Evolutionary conservation across 2,113 vertebrate species (phyloP), one percentile per base, ranked within the genome.

Genomic region (Campylomormyrus tamandua): DNA sequence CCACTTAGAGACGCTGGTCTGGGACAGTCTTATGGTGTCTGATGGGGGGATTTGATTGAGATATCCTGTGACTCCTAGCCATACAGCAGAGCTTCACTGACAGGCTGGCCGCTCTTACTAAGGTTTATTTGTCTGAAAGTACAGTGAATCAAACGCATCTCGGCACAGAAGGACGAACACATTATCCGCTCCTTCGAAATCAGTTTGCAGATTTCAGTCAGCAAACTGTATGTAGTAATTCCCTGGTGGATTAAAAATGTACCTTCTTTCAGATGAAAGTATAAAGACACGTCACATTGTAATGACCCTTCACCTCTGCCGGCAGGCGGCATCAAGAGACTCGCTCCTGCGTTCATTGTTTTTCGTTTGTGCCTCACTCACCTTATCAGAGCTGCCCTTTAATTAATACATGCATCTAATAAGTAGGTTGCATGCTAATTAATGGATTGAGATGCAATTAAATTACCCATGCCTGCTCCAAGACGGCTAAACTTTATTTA

Each of bases 351-450:
- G 58, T 53, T 66, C 31, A 66, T 88, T 88, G 56, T 88, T 58
- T 52, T 88, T 88, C 56, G 24, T 88, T 66, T 27, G 58, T 45
- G 42, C 66, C 56, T 45, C 4, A 19, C n/a, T 52, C 50, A 42
- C 77, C 42, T 90, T 85, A 90, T 88, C 87, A 24, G 87, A 66
- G 58, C 39, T 88, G 52, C 53, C 56, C 56, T 88, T 88, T 88
- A 62, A 66, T 88, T 88, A 88, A 66, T 88, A 62, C 35, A 88
- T 88, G 53, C 87, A 88, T 88, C 53, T 58, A 45, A 56, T 88
- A 88, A 88, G 87, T 42, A 88, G 87, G 87, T 88, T 88, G 52
- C 56, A 66, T 88, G 87, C 87, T 45, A 88, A 88, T 88, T 58
- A 66, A 62, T 88, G 56, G 42, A 87, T 87, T 87, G n/a, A 19